phyloP scores from a whole-genome alignment of 2,113 vertebrate species.

The Aix galericulata region DNA sequence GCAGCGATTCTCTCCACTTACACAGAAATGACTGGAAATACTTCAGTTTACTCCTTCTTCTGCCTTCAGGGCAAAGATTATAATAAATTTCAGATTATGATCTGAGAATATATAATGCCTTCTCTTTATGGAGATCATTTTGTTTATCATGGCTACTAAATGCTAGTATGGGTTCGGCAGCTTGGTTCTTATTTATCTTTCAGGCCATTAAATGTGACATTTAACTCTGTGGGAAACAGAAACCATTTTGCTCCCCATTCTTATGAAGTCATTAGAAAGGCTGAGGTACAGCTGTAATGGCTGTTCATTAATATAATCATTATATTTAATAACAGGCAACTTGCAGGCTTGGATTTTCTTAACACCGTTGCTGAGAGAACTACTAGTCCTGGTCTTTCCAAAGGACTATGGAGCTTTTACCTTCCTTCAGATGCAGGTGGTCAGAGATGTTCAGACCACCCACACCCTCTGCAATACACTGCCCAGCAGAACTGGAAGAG shows the following conservation, averaged over 20 bases:
- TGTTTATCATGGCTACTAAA: background rate
- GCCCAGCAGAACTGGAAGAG: background rate
- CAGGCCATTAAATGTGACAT: background rate
- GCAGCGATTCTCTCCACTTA: background rate
- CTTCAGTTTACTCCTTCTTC: background rate
- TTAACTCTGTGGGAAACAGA: background rate
- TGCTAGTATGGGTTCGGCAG: background rate
- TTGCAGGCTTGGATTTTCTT: conserved; percentile 11
- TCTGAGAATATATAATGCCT: background rate
- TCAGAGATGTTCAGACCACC: background rate
- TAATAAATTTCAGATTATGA: background rate
- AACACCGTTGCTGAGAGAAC: background rate
- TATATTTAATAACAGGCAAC: conserved; percentile 16
- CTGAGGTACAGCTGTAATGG: background rate
- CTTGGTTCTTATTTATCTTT: conserved; percentile 19
- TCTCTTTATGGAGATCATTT: conserved; percentile 9
- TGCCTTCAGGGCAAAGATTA: background rate
- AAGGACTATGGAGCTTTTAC: background rate
- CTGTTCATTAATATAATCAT: conserved; percentile 8
- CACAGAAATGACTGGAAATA: background rate
- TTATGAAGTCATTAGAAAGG: conserved; percentile 29
- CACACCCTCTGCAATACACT: background rate
- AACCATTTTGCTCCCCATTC: background rate
- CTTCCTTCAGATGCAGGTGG: background rate
- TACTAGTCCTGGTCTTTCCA: background rate